Evolutionary conservation across 2,113 vertebrate genomes (phyloP).

Genomic region (Nanorana parkeri): DNA sequence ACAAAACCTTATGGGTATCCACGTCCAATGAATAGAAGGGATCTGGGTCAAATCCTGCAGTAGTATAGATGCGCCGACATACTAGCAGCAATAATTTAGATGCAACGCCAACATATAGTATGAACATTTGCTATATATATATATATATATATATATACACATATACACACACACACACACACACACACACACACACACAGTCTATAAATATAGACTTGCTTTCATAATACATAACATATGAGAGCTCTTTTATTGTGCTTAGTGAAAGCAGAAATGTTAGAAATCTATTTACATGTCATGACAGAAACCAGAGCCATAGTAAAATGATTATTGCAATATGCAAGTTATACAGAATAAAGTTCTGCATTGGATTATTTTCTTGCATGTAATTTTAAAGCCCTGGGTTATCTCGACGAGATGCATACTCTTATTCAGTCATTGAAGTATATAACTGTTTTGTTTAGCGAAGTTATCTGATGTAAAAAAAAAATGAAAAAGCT

Average conservation of each 20-base stretch:
- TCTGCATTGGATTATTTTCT: constrained; percentile 42
- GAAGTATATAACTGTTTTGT: constrained; percentile 42
- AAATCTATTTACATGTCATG: constrained; percentile 49
- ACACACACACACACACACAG: not conserved
- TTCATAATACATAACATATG: constrained; percentile 53
- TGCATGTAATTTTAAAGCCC: constrained; percentile 33
- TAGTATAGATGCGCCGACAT: too few species aligned
- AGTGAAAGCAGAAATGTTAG: constrained; percentile 41
- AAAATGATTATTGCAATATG: constrained; percentile 47
- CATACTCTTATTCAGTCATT: constrained; percentile 23
- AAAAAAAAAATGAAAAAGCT: not conserved
- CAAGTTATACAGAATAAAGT: constrained; percentile 29
- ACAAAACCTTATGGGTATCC: too few species aligned
- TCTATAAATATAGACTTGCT: constrained; percentile 35
- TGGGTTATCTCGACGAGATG: constrained; percentile 31
- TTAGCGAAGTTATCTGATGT: constrained; percentile 30
- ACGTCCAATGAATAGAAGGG: too few species aligned
- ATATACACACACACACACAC: too few species aligned
- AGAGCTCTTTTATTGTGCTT: constrained; percentile 41
- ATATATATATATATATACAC: too few species aligned
- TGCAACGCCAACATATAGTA: not conserved
- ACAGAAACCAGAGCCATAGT: constrained; percentile 48
- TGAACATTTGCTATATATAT: constrained; percentile 41
- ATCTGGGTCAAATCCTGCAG: too few species aligned
- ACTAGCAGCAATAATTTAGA: not conserved